Evolutionary conservation across 30 jellyfish, hydroid and myxozoan species (phyloP).

Genomic region (Aurelia aurita complex sp. Pacific): DNA sequence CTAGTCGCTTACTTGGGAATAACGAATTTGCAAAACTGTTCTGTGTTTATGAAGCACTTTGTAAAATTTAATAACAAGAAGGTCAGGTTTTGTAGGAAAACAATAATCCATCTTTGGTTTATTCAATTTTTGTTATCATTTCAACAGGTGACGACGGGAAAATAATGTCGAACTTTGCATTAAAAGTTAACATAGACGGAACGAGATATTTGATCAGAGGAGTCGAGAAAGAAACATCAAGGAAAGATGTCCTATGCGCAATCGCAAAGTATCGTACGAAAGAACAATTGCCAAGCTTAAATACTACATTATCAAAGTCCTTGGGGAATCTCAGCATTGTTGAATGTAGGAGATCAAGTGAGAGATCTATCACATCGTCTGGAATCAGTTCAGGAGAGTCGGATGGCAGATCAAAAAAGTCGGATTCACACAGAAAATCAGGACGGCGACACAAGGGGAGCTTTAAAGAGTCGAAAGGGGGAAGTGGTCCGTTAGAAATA

Average conservation of each 20-base stretch:
- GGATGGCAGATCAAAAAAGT: not conserved
- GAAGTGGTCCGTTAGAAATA: not conserved
- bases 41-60: not conserved
- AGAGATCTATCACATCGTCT: not conserved
- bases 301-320: constrained; percentile 26
- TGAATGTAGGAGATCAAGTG: constrained; percentile 12
- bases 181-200: constrained; percentile 54
- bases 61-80: not conserved
- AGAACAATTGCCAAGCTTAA: constrained; percentile 3
- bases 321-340: constrained; percentile 17
- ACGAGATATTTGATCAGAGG: constrained; percentile 51
- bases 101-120: not conserved
- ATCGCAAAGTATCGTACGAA: constrained; percentile 32
- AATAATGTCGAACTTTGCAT: constrained; percentile 31
- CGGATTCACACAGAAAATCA: not conserved
- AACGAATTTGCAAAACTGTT: no score
- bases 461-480: not conserved
- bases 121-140: not conserved
- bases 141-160: not conserved
- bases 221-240: constrained; percentile 50
- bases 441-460: not conserved
- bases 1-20: no score
- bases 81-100: no score
- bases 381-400: not conserved
- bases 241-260: constrained; percentile 62